phyloP scores from a whole-genome alignment of 1,140 invertebrate genomes.

The Drosophila ogumai region DNA sequence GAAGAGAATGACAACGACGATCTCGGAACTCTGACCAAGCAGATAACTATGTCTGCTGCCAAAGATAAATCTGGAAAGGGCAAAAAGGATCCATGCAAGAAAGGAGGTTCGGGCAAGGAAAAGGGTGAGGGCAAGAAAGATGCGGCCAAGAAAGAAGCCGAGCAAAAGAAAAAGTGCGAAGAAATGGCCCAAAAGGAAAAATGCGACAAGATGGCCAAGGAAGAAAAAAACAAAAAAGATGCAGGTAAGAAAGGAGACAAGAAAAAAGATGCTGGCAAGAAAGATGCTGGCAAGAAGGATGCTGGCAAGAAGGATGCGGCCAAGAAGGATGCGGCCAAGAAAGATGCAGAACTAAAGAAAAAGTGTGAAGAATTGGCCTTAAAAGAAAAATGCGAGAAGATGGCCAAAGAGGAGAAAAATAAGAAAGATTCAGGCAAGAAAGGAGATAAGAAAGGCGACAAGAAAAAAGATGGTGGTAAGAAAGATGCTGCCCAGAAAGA shows the following conservation, averaged over 20 bases:
- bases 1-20: background rate
- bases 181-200: too few relatives aligned
- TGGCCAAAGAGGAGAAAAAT: background rate
- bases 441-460: background rate
- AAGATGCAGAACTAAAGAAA: conserved; percentile 3
- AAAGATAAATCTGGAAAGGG: background rate
- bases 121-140: background rate
- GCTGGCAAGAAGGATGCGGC: background rate
- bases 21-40: background rate
- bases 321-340: background rate
- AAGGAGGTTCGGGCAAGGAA: background rate
- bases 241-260: background rate
- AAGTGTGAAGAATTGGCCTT: background rate
- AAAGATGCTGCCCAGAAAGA: too few relatives aligned
- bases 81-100: background rate
- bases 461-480: background rate
- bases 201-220: too few relatives aligned
- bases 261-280: background rate
- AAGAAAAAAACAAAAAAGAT: too few relatives aligned
- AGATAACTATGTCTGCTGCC: background rate
- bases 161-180: too few relatives aligned
- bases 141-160: background rate
- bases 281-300: background rate
- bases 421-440: background rate
- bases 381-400: conserved; percentile 5